These are phyloP conservation scores for Aphelocoma coerulescens DNA, from an alignment of 2,113 vertebrate genomes.

Conservation along the genomic window DNA sequence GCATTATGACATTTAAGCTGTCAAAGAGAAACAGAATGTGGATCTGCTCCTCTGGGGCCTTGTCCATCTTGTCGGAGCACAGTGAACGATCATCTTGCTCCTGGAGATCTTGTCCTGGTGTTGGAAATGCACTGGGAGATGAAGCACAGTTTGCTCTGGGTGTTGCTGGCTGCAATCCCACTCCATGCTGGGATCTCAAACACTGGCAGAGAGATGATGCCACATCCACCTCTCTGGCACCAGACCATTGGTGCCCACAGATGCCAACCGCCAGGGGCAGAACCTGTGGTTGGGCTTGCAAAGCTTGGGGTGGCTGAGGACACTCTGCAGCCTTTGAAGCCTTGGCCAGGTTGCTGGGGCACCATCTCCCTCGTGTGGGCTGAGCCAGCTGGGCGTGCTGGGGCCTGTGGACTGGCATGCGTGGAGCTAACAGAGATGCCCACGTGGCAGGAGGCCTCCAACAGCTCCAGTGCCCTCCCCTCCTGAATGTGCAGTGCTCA, in stretches of 20 bases:
- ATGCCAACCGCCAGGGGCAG: not conserved
- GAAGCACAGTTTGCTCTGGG: not conserved
- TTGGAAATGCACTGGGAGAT: not conserved
- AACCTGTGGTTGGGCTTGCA: not conserved
- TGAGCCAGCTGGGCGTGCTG: fast-evolving
- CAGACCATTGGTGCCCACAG: fast-evolving
- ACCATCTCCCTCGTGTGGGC: fast-evolving
- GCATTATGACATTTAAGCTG: not conserved
- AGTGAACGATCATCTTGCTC: not conserved
- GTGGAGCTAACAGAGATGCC: not conserved
- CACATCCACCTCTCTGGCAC: not conserved
- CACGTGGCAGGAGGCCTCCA: not conserved
- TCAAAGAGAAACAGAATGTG: not conserved
- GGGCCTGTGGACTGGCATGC: not conserved
- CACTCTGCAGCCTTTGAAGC: not conserved
- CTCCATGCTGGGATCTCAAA: not conserved
- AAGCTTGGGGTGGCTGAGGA: not conserved
- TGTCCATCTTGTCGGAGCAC: not conserved
- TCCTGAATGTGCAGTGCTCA: fast-evolving
- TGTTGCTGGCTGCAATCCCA: not conserved
- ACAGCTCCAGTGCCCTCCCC: not conserved
- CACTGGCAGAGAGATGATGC: not conserved
- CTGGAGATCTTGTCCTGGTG: not conserved
- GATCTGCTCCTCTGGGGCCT: not conserved
- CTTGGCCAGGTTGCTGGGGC: not conserved